Percentiles rank a stretch among this genome's conserved stretches.
Evolutionary conservation across 2,113 vertebrate species (phyloP).

Genomic region (Tamias sibiricus): DNA sequence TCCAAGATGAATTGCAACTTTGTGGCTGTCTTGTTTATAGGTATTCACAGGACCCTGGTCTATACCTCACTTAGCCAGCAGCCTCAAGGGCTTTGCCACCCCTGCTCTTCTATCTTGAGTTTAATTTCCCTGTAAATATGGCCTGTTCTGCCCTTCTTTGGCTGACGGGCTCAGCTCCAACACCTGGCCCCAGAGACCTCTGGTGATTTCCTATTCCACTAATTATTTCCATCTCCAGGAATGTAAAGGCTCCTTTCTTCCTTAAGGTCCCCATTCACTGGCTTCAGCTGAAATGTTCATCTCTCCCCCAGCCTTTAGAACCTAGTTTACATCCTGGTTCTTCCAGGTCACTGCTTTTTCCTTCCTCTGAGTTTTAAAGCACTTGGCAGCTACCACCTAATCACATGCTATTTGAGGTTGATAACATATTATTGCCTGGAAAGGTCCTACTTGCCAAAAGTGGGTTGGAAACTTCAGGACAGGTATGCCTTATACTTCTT

Average conservation of each 20-base stretch:
- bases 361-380: conserved; percentile 30
- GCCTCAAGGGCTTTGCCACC: neutral
- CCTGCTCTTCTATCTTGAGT: neutral
- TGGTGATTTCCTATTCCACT: neutral
- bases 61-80: neutral
- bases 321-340: neutral
- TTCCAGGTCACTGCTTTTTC: neutral
- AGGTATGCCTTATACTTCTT: neutral
- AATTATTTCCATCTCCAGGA: neutral
- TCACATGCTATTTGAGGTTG: neutral
- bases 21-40: neutral
- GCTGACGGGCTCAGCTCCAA: neutral
- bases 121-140: neutral
- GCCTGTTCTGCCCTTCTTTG: neutral
- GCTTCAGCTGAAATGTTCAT: neutral
- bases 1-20: neutral
- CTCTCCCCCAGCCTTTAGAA: neutral
- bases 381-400: neutral
- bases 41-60: neutral
- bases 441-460: neutral
- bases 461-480: neutral
- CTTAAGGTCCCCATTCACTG: neutral
- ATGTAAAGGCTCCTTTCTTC: neutral
- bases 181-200: neutral
- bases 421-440: neutral